Percentiles rank a stretch among this genome's conserved stretches.
Evolutionary conservation across 2,113 vertebrate genomes (phyloP).

Genomic region (Arothron firmamentum): DNA sequence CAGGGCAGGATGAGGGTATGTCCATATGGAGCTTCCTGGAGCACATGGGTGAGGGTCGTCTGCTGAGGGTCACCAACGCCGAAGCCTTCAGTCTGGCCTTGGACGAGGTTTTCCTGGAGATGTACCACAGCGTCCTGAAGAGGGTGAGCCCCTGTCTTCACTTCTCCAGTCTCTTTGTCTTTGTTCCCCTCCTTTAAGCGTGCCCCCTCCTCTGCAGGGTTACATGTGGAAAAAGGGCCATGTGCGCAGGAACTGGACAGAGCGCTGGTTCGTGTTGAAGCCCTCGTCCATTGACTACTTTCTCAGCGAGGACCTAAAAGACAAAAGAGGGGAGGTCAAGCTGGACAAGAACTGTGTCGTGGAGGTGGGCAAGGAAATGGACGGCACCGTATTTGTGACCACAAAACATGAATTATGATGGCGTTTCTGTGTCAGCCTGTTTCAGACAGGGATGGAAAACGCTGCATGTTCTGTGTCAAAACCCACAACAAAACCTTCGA

Average conservation of each 20-base stretch:
- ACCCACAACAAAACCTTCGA: constrained; percentile 74
- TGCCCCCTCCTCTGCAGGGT: constrained; percentile 57
- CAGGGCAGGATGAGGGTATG: constrained; percentile 60
- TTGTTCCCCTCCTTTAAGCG: background rate
- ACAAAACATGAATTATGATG: too few relatives aligned
- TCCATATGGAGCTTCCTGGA: constrained; percentile 77
- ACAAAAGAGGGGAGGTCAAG: constrained; percentile 75
- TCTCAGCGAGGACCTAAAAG: constrained; percentile 72
- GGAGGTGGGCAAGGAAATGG: constrained; percentile 60
- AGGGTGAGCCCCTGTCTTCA: constrained; percentile 56
- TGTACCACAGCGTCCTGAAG: constrained; percentile 78
- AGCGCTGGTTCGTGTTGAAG: constrained; percentile 81
- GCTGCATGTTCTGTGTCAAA: constrained; percentile 78
- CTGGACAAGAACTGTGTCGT: constrained; percentile 71
- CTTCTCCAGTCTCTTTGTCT: background rate
- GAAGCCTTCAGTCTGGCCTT: constrained; percentile 75
- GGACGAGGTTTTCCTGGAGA: constrained; percentile 76
- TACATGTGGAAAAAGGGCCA: constrained; percentile 82
- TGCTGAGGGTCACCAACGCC: constrained; percentile 62
- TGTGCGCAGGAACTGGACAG: constrained; percentile 78
- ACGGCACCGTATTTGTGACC: background rate
- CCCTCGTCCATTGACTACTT: constrained; percentile 70
- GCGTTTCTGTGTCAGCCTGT: constrained; percentile 57
- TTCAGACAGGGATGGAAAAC: constrained; percentile 75
- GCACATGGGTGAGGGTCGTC: constrained; percentile 56